phyloP scores from a whole-genome alignment of 1,140 invertebrate species.

The Homalodisca vitripennis region DNA sequence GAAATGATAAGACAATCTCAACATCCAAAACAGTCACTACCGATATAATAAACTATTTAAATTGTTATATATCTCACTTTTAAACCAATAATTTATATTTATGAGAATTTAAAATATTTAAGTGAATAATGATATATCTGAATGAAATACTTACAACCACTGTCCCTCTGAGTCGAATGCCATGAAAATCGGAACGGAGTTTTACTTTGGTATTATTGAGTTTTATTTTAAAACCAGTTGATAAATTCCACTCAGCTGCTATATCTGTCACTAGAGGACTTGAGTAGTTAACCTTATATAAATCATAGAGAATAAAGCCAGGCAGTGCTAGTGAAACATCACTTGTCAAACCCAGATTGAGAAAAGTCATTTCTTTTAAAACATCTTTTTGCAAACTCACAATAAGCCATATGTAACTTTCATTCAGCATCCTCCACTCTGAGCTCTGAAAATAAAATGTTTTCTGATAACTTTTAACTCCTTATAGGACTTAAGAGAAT shows the following conservation, averaged over 20 bases:
- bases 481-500: no score
- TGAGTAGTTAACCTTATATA: slow-evolving; percentile 27
- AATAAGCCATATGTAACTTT: slow-evolving; percentile 16
- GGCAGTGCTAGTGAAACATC: slow-evolving; percentile 5
- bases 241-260: slow-evolving; percentile 11
- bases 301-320: background rate
- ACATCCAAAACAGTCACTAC: no score
- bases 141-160: slow-evolving; percentile 20
- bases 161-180: slow-evolving; percentile 2
- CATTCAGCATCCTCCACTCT: slow-evolving; percentile 8
- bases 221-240: background rate
- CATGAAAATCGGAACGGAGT: background rate
- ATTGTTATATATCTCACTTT: no score
- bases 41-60: no score
- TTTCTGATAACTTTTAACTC: no score
- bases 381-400: background rate
- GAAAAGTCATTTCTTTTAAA: background rate
- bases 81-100: no score
- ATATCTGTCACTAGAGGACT: background rate
- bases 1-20: no score
- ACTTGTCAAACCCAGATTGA: slow-evolving; percentile 19
- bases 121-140: no score
- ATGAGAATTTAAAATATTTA: no score
- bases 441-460: slow-evolving; percentile 9
- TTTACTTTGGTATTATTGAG: slow-evolving; percentile 6